Base-by-base conservation (phyloP, 2,888 invertebrate genomes). In the Diachrysia chrysitis region DNA sequence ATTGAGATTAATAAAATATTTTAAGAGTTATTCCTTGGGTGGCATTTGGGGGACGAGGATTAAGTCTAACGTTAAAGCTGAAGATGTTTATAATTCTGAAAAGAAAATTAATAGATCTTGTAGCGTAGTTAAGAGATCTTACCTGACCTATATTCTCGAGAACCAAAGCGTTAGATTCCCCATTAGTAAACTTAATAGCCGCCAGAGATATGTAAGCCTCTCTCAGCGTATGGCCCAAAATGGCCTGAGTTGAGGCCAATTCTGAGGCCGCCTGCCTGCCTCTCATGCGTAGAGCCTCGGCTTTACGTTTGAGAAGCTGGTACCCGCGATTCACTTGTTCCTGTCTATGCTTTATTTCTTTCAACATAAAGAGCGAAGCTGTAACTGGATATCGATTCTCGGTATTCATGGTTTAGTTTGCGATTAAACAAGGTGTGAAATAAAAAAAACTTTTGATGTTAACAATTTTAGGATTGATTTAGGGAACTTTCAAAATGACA, bases 121-220 rank as follows among this genome's bases (percentile, higher is more conserved):
- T 14, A 37, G 37, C 12, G 0, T 14, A 37, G 42, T 7, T 6
- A n/a, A n/a, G n/a, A 42, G 16, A n/a, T 5, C 69, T 67, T 83
- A 94, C 95, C 90, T 94, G 90, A 1, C 92, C 94, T 73, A 95
- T 90, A 83, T 93, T 95, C 72, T 95, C 95, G 23, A 95, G 86
- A 7, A 95, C 92, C 78, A 95, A 83, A 4, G 95, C 94, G 83
- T 95, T 94, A 4, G 95, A 93, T 54, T 95, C 94, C 4, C 95
- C 95, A 74, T 95, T 95, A 5, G 93, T 91, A 60, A 95, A 95
- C 72, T 95, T 95, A 2, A 95, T 89, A 19, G 93, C 94, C 0
- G 95, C 95, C 4, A 95, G 76, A 0, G 93, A 90, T 58, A 95
- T 95, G 64, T 93, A 95, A 0, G 95, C 95, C 75, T 95, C 95